These are phyloP conservation scores for Cyprinodon brontotheroides DNA, from an alignment of 2,113 vertebrate species.

Conservation along the genomic window DNA sequence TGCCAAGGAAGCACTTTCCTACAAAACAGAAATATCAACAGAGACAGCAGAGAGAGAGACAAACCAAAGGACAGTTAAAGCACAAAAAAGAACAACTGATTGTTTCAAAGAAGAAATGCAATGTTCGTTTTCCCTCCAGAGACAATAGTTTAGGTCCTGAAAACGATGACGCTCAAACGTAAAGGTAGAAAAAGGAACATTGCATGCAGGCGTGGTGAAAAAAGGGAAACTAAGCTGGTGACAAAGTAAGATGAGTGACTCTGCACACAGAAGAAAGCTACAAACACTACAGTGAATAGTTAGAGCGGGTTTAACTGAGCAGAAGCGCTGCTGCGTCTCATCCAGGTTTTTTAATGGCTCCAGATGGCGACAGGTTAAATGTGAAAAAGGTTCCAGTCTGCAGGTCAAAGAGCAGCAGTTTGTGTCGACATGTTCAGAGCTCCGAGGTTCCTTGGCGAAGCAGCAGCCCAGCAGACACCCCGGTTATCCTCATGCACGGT, in stretches of 20 bases:
- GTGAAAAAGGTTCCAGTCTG: background rate
- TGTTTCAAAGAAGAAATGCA: slow-evolving; percentile 76
- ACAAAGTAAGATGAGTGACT: slow-evolving; percentile 56
- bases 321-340: background rate
- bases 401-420: slow-evolving; percentile 29
- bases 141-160: background rate
- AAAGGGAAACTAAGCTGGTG: slow-evolving; percentile 39
- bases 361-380: slow-evolving; percentile 30
- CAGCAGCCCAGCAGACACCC: slow-evolving; percentile 5
- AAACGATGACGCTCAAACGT: slow-evolving; percentile 5
- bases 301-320: slow-evolving; percentile 5
- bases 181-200: slow-evolving; percentile 79
- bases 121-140: slow-evolving; percentile 83
- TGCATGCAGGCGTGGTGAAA: slow-evolving; percentile 55
- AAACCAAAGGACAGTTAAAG: slow-evolving; percentile 79
- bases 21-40: slow-evolving; percentile 92
- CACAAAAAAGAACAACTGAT: slow-evolving; percentile 77
- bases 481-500: slow-evolving; percentile 56
- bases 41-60: slow-evolving; percentile 80
- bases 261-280: slow-evolving; percentile 21
- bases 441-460: slow-evolving; percentile 24
- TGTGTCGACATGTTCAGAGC: slow-evolving; percentile 2
- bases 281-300: slow-evolving; percentile 4
- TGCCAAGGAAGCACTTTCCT: slow-evolving; percentile 99
- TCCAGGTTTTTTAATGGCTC: slow-evolving; percentile 5